A percentile compares a stretch with the other conserved stretches of the same genome.
Conservation (phyloP, 2,888 invertebrate genomes). For the Liposcelis brunnea region DNA sequence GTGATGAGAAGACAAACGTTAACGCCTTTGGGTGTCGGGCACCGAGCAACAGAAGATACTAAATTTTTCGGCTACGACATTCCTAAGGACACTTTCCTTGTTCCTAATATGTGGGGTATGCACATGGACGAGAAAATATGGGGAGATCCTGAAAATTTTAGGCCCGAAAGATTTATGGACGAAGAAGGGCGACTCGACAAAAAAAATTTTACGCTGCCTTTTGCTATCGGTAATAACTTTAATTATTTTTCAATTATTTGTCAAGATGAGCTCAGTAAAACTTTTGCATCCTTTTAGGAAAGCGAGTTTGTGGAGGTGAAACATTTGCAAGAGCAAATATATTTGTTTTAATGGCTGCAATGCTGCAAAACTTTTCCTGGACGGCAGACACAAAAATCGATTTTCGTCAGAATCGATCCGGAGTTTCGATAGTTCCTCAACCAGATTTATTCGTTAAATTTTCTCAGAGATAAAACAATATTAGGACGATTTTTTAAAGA, state of each 20-base stretch:
- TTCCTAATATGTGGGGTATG: constrained; percentile 35
- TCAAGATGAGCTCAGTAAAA: too few species aligned
- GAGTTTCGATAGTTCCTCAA: too few species aligned
- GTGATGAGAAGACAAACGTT: constrained; percentile 38
- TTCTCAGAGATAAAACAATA: too few species aligned
- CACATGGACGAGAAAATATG: constrained; percentile 40
- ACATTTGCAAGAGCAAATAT: constrained; percentile 47
- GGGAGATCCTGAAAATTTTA: constrained; percentile 46
- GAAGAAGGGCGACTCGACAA: constrained; percentile 34
- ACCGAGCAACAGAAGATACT: constrained; percentile 32
- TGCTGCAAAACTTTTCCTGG: constrained; percentile 41
- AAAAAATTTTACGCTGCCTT: constrained; percentile 42
- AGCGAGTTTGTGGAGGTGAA: constrained; percentile 51
- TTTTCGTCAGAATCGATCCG: too few species aligned
- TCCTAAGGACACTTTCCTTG: constrained; percentile 36
- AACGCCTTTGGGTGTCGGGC: constrained; percentile 41
- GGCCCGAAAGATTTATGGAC: constrained; percentile 46
- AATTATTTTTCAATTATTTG: background rate
- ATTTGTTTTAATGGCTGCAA: constrained; percentile 39
- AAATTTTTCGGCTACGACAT: constrained; percentile 38
- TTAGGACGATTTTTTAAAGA: too few species aligned
- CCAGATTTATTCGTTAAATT: too few species aligned
- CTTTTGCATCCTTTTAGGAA: constrained; percentile 32
- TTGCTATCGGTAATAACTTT: constrained; percentile 39
- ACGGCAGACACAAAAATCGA: too few species aligned